Evolutionary conservation across 2,113 vertebrate species (phyloP).

Genomic region (Melanocharis versteri): DNA sequence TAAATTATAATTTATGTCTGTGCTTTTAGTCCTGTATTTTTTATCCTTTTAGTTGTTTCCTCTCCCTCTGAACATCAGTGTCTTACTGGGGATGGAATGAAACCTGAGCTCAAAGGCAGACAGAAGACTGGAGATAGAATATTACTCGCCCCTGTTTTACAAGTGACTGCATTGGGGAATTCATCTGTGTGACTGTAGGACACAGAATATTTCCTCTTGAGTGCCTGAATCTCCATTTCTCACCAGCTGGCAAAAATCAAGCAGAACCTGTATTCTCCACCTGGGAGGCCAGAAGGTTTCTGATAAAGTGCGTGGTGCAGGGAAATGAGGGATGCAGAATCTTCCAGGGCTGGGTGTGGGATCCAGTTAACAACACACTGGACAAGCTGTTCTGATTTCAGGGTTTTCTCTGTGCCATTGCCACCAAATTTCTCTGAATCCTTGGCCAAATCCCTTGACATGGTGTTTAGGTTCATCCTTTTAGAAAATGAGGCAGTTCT

Average conservation of each 20-base stretch:
- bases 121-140: neutral
- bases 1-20: neutral
- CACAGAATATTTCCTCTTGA: neutral
- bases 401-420: neutral
- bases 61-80: neutral
- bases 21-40: neutral
- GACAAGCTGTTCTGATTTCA: neutral
- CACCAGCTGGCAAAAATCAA: slow-evolving; percentile 6
- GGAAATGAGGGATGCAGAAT: neutral
- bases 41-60: neutral
- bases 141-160: neutral
- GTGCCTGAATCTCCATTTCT: neutral
- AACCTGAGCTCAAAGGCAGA: neutral
- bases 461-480: neutral
- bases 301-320: rapidly evolving
- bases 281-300: neutral
- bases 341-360: neutral
- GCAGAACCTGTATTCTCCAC: neutral
- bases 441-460: neutral
- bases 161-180: neutral
- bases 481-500: neutral
- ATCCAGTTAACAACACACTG: neutral
- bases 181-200: neutral
- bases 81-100: neutral
- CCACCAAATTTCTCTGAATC: neutral